A percentile compares a stretch with the other conserved stretches of the same genome.
These are phyloP conservation scores for Agonum fuliginosum DNA, from an alignment of 2,888 invertebrate species.

Conservation along the genomic window DNA sequence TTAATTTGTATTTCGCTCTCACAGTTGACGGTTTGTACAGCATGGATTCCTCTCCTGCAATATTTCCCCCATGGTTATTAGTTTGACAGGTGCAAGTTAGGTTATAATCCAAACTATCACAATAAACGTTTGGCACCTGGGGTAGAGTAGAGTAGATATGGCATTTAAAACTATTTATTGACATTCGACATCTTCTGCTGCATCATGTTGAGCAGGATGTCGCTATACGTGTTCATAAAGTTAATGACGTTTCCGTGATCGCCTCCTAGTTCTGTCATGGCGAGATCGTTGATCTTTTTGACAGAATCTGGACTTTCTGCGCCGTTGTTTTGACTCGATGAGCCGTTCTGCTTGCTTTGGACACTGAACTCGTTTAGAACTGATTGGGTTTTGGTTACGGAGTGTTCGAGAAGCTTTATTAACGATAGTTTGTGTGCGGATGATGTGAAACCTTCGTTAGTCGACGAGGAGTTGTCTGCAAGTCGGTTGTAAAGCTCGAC, in stretches of 20 bases:
- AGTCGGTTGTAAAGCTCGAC: slow-evolving; percentile 82
- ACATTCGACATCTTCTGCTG: slow-evolving; percentile 76
- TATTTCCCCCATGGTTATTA: no score
- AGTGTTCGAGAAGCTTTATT: slow-evolving; percentile 76
- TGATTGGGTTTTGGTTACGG: slow-evolving; percentile 77
- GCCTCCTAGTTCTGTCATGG: slow-evolving; percentile 68
- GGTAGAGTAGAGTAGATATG: background rate
- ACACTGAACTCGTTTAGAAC: slow-evolving; percentile 74
- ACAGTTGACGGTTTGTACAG: no score
- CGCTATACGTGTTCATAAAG: slow-evolving; percentile 79
- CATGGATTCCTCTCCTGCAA: no score
- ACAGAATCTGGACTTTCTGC: slow-evolving; percentile 73
- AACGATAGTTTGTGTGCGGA: slow-evolving; percentile 72
- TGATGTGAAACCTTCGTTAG: slow-evolving; percentile 62
- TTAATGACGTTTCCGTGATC: slow-evolving; percentile 75
- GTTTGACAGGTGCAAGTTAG: no score
- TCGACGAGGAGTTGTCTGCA: slow-evolving; percentile 73
- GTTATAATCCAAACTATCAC: no score
- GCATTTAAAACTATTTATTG: slow-evolving; percentile 61
- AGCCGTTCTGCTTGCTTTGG: slow-evolving; percentile 68
- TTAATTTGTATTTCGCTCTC: no score
- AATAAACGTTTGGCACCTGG: background rate
- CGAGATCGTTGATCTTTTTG: slow-evolving; percentile 73
- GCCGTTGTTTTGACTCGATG: slow-evolving; percentile 63
- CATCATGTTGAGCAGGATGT: slow-evolving; percentile 77